phyloP scores from a whole-genome alignment of 2,113 vertebrate genomes.

The Otolemur garnettii region DNA sequence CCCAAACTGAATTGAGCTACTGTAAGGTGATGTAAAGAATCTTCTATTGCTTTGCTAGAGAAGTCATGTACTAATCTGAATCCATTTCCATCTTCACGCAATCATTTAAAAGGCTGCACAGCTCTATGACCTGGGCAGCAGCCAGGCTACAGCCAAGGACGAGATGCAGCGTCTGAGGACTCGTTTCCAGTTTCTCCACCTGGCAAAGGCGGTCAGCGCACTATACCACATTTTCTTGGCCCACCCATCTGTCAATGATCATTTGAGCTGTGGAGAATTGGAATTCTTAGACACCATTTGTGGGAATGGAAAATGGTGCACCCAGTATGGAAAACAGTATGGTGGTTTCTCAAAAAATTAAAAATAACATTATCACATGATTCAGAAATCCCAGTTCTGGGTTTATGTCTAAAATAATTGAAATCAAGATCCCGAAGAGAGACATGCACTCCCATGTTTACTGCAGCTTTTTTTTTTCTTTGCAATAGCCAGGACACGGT shows the following conservation, averaged over 20 bases:
- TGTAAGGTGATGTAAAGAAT: background rate
- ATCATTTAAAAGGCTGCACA: conserved; percentile 69
- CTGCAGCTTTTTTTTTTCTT: background rate
- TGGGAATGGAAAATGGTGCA: background rate
- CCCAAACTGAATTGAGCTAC: background rate
- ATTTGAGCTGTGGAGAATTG: background rate
- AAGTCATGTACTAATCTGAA: conserved; percentile 63
- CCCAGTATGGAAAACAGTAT: background rate
- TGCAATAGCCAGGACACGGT: background rate
- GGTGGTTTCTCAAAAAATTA: background rate
- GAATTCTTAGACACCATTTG: too few species aligned
- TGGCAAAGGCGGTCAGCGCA: conserved; percentile 75
- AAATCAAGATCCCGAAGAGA: background rate
- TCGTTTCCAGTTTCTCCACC: conserved; percentile 55
- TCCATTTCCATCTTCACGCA: conserved; percentile 67
- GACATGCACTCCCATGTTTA: background rate
- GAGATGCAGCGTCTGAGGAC: conserved; percentile 14
- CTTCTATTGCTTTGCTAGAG: background rate
- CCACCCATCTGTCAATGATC: background rate
- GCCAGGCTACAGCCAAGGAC: background rate
- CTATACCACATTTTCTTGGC: background rate
- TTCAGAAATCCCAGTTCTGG: too few species aligned
- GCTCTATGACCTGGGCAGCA: conserved; percentile 43
- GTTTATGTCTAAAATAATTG: background rate
- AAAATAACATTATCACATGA: background rate